These are phyloP conservation scores for Pollenia griseotomentosa DNA, from an alignment of 2,888 invertebrate species.

Conservation along the genomic window DNA sequence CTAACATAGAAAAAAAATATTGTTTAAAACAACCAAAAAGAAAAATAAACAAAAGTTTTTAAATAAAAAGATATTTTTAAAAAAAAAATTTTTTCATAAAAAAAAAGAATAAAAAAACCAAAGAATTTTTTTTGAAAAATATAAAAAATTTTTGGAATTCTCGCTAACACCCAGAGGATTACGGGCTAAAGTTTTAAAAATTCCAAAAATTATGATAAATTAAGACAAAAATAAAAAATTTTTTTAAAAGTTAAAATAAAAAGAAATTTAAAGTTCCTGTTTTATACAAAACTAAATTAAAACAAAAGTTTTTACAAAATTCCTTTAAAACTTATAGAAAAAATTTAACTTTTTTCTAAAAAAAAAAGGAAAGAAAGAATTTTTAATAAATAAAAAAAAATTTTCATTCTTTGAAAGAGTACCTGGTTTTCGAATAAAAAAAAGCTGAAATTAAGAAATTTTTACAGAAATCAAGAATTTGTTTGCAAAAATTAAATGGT, in stretches of 20 bases:
- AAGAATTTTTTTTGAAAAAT: conserved; percentile 55
- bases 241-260: conserved; percentile 38
- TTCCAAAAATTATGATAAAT: conserved; percentile 54
- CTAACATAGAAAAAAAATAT: conserved; percentile 31
- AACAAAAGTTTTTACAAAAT: conserved; percentile 57
- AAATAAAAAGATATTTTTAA: conserved; percentile 37
- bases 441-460: conserved; percentile 62
- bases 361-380: conserved; percentile 5
- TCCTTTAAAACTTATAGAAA: conserved; percentile 45
- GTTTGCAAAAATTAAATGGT: conserved; percentile 38
- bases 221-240: conserved; percentile 6
- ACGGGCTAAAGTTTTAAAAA: conserved; percentile 63
- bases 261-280: conserved; percentile 78
- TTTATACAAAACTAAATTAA: conserved; percentile 59
- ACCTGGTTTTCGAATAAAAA: conserved; percentile 54
- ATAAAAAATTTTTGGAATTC: conserved; percentile 73
- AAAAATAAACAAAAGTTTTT: conserved; percentile 29
- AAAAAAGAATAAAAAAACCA: conserved; percentile 53
- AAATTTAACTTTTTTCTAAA: conserved; percentile 46
- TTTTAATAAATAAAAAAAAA: conserved; percentile 39
- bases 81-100: conserved; percentile 48
- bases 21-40: conserved; percentile 9
- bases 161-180: conserved; percentile 67
- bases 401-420: conserved; percentile 41
- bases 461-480: conserved; percentile 61